These are phyloP conservation scores for Acanthiza pusilla DNA, from an alignment of 2,797 vertebrate genomes.

Conservation along the genomic window DNA sequence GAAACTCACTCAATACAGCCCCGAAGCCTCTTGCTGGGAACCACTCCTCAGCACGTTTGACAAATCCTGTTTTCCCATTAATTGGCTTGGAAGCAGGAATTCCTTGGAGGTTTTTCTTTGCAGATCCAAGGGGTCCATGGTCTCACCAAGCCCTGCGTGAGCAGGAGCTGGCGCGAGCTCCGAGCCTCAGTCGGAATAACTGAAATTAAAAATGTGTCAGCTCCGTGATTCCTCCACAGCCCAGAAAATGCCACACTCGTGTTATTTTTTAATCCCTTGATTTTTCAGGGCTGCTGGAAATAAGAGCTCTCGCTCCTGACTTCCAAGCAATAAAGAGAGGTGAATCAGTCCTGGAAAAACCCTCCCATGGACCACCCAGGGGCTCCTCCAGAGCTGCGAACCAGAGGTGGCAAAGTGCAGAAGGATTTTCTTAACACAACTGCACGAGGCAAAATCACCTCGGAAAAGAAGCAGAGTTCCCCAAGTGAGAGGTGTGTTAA, in stretches of 20 bases:
- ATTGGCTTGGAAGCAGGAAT: neutral
- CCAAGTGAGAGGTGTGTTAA: slow-evolving; percentile 14
- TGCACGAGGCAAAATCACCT: neutral
- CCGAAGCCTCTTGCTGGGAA: accelerated
- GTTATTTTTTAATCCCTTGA: slow-evolving; percentile 39
- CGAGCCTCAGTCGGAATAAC: neutral
- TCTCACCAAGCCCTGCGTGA: neutral
- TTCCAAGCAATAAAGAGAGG: slow-evolving; percentile 52
- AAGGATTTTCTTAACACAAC: neutral
- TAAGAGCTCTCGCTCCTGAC: slow-evolving; percentile 22
- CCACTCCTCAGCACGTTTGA: accelerated
- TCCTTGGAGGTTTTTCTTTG: neutral
- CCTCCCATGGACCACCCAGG: slow-evolving; percentile 55
- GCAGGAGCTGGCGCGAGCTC: neutral
- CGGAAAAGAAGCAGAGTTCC: neutral
- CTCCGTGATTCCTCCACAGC: neutral
- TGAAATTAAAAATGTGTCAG: neutral
- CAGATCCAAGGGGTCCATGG: accelerated
- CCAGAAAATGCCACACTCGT: neutral
- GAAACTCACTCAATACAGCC: neutral
- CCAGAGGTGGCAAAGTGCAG: neutral
- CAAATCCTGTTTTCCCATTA: neutral
- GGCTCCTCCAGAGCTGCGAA: neutral
- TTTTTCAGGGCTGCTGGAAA: slow-evolving; percentile 58
- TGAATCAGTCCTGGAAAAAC: slow-evolving; percentile 32